Conservation (phyloP, 2,113 vertebrate genomes). For the Syrmaticus mikado region DNA sequence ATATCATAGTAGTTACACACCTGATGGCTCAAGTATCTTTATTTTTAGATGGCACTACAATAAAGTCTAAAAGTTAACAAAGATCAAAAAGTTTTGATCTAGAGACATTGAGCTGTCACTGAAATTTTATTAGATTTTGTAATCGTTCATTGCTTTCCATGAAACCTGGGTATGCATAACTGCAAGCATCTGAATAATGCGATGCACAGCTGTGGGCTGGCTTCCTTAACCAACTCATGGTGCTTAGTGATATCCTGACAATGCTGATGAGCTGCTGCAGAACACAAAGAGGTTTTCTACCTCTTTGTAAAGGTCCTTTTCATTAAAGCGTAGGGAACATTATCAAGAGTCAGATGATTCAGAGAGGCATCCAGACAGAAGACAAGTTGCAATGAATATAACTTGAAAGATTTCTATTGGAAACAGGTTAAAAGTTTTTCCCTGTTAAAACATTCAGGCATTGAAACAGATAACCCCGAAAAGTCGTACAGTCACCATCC, state of each 20-base stretch:
- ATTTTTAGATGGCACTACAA: background rate
- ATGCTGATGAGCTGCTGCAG: accelerated
- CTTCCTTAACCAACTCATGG: background rate
- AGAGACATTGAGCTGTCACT: background rate
- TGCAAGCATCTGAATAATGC: background rate
- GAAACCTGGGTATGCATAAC: background rate
- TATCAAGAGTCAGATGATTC: background rate
- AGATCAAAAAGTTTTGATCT: background rate
- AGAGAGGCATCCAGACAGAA: background rate
- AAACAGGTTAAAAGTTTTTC: background rate
- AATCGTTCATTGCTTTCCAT: accelerated
- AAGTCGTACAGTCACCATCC: background rate
- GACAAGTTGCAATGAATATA: background rate
- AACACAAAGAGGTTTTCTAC: too few species aligned
- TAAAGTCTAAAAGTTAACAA: background rate
- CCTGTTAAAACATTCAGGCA: too few species aligned
- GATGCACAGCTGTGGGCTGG: background rate
- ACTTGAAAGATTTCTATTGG: background rate
- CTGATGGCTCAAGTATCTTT: background rate
- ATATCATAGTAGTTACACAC: background rate
- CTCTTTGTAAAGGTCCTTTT: background rate
- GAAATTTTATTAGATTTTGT: background rate
- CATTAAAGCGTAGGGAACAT: background rate
- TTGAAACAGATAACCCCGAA: background rate
- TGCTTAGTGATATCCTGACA: background rate